Base-by-base conservation (phyloP, 2,888 invertebrate genomes). In the Ophion costatus region DNA sequence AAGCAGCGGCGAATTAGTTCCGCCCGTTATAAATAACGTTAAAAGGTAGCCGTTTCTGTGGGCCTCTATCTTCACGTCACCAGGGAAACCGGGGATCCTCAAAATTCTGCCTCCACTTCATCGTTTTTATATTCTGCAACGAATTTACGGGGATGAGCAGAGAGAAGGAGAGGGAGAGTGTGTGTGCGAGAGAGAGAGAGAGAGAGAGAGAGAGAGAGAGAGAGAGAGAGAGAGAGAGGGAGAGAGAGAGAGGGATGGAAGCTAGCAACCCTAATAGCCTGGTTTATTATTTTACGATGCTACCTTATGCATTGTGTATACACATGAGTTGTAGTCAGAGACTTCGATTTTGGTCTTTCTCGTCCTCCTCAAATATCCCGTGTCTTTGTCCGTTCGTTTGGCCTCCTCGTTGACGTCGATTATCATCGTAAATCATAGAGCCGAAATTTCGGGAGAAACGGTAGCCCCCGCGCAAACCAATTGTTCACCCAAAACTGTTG, bases 231-330 rank as follows among this genome's bases (percentile, higher is more conserved):
- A 24, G 22, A n/a, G 29, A n/a, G 56, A 20, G n/a, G 66, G 20
- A n/a, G 57, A 17, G 57, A 67, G 22, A 38, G 79, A 78, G 38
- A 76, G 38, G 61, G 67, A 82, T 66, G 84, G 76, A 74, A 78
- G 70, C 66, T 80, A 79, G 79, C 80, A 84, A 77, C 87, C 89
- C 90, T 91, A 91, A 91, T 92, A 90, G 92, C 88, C 75, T 78
- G 91, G 91, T 92, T 92, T 92, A 92, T 92, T 92, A 92, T 92
- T 92, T 92, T 92, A 92, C 85, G 91, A 82, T 77, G 87, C 90
- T 91, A 90, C 91, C 91, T 90, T 89, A 85, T 88, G 88, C 90
- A 88, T 91, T 89, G 88, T 89, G 87, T 88, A 86, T 88, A 88
- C 80, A 82, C 78, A 66, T 85, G 76, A 87, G 87, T 86, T 83